Percentiles rank a stretch among this genome's conserved stretches.
phyloP scores from a whole-genome alignment of 2,113 vertebrate species.

The Psilopsiagon aymara region DNA sequence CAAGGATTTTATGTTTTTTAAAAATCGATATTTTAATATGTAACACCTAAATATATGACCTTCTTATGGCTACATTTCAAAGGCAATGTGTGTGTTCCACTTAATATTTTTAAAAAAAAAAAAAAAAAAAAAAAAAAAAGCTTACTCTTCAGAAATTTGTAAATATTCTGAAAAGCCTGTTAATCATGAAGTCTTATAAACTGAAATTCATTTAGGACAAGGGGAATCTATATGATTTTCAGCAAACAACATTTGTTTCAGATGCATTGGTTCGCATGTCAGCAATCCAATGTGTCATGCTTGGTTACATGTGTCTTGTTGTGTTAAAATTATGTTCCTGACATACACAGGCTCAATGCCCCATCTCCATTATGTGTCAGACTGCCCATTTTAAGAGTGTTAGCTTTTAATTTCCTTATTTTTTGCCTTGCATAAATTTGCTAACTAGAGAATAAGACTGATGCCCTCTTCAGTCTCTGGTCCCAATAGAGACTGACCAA shows the following conservation, averaged over 20 bases:
- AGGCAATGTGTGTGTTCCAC: conserved; percentile 20
- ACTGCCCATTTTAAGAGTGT: conserved; percentile 39
- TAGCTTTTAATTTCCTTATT: conserved; percentile 65
- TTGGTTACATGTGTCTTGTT: conserved; percentile 73
- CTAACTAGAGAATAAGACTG: not conserved
- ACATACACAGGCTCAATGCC: conserved; percentile 59
- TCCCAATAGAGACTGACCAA: not conserved
- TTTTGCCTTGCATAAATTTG: not conserved
- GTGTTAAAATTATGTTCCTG: conserved; percentile 68
- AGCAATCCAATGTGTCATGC: conserved; percentile 29
- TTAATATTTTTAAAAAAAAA: not conserved
- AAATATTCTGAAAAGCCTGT: conserved; percentile 46
- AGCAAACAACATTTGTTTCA: conserved; percentile 45
- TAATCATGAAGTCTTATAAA: conserved; percentile 37
- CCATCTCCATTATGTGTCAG: conserved; percentile 41
- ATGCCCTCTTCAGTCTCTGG: not conserved
- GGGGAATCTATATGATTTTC: conserved; percentile 8
- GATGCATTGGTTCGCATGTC: conserved; percentile 9
- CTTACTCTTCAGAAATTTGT: conserved; percentile 35
- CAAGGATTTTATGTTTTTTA: not conserved
- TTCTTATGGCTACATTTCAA: conserved; percentile 42
- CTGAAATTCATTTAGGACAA: conserved; percentile 1
- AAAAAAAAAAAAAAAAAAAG: not conserved
- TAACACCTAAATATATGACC: conserved; percentile 60
- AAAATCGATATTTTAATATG: conserved; percentile 58